Evolutionary conservation across 2,113 vertebrate species (phyloP), one percentile per base, ranked within the genome.

Genomic region (Protomyctophum bolini): DNA sequence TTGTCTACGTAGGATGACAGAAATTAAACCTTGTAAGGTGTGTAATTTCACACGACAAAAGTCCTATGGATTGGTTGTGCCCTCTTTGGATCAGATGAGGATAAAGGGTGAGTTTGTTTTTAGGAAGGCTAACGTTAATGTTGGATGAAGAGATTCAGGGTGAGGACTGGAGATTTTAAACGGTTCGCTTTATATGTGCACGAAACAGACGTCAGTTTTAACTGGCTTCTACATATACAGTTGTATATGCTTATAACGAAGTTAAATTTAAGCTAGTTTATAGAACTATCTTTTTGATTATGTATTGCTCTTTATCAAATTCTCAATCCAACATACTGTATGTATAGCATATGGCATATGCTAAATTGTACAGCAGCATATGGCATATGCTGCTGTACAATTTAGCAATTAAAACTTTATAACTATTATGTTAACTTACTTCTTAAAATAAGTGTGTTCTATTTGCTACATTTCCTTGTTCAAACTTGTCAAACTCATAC

Each of bases 11-110:
- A 83, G 1, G n/a, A 94, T 93, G 92, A 66, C 89, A 14, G 89
- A 87, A 11, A 50, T 72, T 5, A 93, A 79, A 76, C 84, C 90
- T 45, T 94, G 91, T 66, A 92, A 85, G 68, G 90, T 94, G 55
- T 94, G 92, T 46, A 89, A 90, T 55, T 83, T 82, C 65, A 86
- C 69, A 2, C 91, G 93, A 2, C 82, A 89, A 49, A 86, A 83
- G 4, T 89, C 78, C 0, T 82, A 86, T 12, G 93, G 93, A 0
- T 0, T 94, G 65, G 89, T 66, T 0, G 93, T 86, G 6, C 58
- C 79, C 10, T 89, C 91, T 12, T 73, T 94, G 29, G 63, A 75
- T 5, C 83, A 93, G 6, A 86, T 94, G 47, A 93, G 89, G 79
- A 56, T 29, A 41, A 93, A 87, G 83, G 93, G 93, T 94, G 68